A percentile compares a stretch with the other conserved stretches of the same genome.
phyloP scores from a whole-genome alignment of 2,797 vertebrate genomes.

The Lithobates pipiens region DNA sequence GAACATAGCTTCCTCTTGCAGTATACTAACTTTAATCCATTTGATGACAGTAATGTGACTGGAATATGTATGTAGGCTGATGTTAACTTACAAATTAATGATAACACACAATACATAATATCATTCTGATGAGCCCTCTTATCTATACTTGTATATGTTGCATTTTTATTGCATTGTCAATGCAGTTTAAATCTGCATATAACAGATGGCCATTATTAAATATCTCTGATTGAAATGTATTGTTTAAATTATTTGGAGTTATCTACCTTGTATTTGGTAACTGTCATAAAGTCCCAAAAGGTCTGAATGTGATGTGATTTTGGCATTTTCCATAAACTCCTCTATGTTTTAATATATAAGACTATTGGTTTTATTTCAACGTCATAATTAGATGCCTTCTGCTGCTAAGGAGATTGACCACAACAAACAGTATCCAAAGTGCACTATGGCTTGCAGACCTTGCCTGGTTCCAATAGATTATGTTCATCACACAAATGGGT shows the following conservation, averaged over 20 bases:
- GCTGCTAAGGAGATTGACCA: neutral
- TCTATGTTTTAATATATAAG: slow-evolving; percentile 57
- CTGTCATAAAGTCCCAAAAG: slow-evolving; percentile 53
- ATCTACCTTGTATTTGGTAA: slow-evolving; percentile 55
- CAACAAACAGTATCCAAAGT: neutral
- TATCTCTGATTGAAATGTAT: slow-evolving; percentile 47
- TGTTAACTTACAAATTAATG: neutral
- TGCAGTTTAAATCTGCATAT: slow-evolving; percentile 8
- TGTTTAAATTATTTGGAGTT: slow-evolving; percentile 52
- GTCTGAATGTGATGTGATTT: slow-evolving; percentile 58
- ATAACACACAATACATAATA: slow-evolving; percentile 19
- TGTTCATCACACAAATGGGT: neutral
- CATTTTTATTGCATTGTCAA: slow-evolving; percentile 30
- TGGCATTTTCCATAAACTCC: slow-evolving; percentile 61
- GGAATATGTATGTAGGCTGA: slow-evolving; percentile 11
- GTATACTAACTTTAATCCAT: neutral
- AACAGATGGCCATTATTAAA: slow-evolving; percentile 27
- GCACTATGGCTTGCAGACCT: too few species aligned
- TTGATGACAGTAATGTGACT: slow-evolving; percentile 2
- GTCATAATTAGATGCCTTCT: neutral
- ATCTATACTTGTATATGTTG: slow-evolving; percentile 26
- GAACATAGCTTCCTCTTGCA: neutral
- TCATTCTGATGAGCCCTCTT: slow-evolving; percentile 11
- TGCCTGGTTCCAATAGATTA: neutral
- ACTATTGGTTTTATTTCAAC: slow-evolving; percentile 36